These are phyloP conservation scores for Ophioderma brevispina DNA, from an alignment of 35 echinoderm and acorn worm genomes.

Conservation along the genomic window DNA sequence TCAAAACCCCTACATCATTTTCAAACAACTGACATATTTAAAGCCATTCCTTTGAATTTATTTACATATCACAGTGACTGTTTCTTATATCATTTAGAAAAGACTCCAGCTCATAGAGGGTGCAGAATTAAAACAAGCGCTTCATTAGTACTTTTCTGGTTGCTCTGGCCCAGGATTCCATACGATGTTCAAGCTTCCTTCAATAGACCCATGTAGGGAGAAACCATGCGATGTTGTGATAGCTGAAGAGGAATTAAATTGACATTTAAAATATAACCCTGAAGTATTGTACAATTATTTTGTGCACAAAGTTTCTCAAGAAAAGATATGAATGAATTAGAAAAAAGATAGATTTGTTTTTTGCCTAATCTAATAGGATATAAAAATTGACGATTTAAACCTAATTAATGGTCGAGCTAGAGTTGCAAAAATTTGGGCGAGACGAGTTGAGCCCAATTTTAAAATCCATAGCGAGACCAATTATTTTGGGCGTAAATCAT, in stretches of 20 bases:
- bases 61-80: slow-evolving; percentile 68
- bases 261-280: no score
- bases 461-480: no score
- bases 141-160: slow-evolving; percentile 74
- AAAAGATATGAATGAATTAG: no score
- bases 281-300: no score
- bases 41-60: slow-evolving; percentile 88
- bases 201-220: slow-evolving; percentile 86
- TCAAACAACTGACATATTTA: slow-evolving; percentile 83
- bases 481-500: no score
- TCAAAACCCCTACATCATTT: slow-evolving; percentile 84
- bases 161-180: slow-evolving; percentile 77
- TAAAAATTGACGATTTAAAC: no score
- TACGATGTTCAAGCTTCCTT: slow-evolving; percentile 73
- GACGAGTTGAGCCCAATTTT: no score
- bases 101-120: slow-evolving; percentile 94
- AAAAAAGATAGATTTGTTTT: no score
- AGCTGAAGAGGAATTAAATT: slow-evolving; percentile 41
- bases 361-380: no score
- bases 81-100: slow-evolving; percentile 84
- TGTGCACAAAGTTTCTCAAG: no score
- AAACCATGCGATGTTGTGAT: slow-evolving; percentile 93
- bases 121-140: slow-evolving; percentile 93
- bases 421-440: no score
- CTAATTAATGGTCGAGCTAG: no score